Conservation (phyloP, 2,113 vertebrate species). For the Gasterosteus aculeatus region DNA sequence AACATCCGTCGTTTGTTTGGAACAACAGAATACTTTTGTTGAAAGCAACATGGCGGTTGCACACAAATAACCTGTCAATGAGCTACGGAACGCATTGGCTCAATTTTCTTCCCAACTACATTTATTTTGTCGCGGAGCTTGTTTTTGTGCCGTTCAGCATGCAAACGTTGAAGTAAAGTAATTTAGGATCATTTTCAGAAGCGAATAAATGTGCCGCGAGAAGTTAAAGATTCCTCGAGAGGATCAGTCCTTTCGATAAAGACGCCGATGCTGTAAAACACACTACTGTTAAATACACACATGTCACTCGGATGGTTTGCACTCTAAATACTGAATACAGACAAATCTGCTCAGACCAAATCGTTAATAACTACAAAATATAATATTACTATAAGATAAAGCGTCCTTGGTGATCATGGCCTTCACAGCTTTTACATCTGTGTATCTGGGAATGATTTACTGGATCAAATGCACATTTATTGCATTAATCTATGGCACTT, state of each 20-base stretch:
- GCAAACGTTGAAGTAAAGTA: neutral
- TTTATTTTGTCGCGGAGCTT: too few relatives aligned
- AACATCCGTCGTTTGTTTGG: too few relatives aligned
- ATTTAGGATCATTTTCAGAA: neutral
- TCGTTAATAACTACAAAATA: neutral
- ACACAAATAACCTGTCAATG: neutral
- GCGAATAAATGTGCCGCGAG: neutral
- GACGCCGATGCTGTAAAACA: neutral
- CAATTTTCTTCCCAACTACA: neutral
- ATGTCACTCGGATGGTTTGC: neutral
- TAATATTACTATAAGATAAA: neutral
- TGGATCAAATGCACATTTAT: conserved; percentile 51
- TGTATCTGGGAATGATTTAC: neutral
- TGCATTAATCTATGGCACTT: conserved; percentile 44
- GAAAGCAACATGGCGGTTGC: neutral
- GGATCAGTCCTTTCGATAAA: neutral
- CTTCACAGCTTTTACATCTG: neutral
- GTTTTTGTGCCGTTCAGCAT: too few relatives aligned
- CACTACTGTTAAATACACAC: neutral
- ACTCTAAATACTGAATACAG: neutral
- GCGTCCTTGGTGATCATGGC: conserved; percentile 25
- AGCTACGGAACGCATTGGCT: neutral
- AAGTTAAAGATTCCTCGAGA: neutral
- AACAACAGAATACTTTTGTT: too few relatives aligned
- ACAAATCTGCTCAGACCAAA: neutral